Evolutionary conservation across 2,888 invertebrate genomes (phyloP).

Genomic region (Merodon equestris): DNA sequence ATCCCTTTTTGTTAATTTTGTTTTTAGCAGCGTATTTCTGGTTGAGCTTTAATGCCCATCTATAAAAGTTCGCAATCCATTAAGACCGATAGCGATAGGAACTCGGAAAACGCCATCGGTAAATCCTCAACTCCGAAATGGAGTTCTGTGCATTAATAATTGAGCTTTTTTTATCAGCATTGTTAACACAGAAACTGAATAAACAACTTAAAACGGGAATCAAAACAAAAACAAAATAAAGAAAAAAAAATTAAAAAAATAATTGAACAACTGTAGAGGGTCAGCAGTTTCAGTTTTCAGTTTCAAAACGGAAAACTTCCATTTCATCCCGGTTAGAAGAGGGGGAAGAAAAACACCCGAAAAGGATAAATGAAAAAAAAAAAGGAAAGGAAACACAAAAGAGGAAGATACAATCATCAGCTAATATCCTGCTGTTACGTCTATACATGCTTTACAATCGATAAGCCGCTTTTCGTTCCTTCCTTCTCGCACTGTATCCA

Average conservation of each 20-base stretch:
- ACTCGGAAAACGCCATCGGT: constrained; percentile 20
- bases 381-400: constrained; percentile 12
- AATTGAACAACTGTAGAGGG: constrained; percentile 12
- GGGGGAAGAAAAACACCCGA: too few species aligned
- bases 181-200: constrained; percentile 45
- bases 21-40: too few species aligned
- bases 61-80: constrained; percentile 39
- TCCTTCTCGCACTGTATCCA: background rate
- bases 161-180: constrained; percentile 57
- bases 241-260: constrained; percentile 21
- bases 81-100: constrained; percentile 23
- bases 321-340: background rate
- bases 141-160: constrained; percentile 50
- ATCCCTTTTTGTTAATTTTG: too few species aligned
- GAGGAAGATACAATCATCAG: constrained; percentile 55
- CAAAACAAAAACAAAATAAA: constrained; percentile 29
- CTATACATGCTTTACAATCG: constrained; percentile 27
- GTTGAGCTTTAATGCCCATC: background rate
- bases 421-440: constrained; percentile 50
- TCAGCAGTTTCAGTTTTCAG: background rate
- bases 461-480: constrained; percentile 30
- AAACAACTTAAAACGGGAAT: constrained; percentile 11
- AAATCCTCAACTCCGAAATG: constrained; percentile 37
- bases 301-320: constrained; percentile 2
- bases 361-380: constrained; percentile 2